Percentiles rank a stretch among this genome's conserved stretches.
Evolutionary conservation across 2,888 invertebrate genomes (phyloP).

Genomic region (Smittia sp.): DNA sequence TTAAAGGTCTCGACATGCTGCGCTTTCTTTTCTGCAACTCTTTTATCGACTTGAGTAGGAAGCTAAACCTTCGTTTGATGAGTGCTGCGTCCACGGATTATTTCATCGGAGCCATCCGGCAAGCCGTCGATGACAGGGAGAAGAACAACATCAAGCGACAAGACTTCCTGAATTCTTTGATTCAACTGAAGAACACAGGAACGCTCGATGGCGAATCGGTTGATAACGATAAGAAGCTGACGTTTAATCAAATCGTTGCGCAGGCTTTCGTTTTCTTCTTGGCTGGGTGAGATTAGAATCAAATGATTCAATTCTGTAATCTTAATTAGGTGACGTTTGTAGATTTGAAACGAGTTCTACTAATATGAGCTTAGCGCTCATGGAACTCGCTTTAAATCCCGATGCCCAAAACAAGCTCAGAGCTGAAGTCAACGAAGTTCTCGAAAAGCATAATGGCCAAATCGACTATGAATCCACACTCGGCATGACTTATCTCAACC

Average conservation of each 20-base stretch:
- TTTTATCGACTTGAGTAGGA: slow-evolving; percentile 4
- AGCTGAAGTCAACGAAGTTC: neutral
- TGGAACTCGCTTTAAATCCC: neutral
- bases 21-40: neutral
- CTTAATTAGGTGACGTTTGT: too few species aligned
- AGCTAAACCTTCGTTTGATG: neutral
- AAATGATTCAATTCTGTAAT: too few species aligned
- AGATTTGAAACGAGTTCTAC: slow-evolving; percentile 62
- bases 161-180: slow-evolving; percentile 59
- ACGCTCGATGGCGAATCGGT: slow-evolving; percentile 48
- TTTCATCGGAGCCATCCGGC: slow-evolving; percentile 55
- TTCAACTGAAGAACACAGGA: slow-evolving; percentile 55
- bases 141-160: slow-evolving; percentile 52
- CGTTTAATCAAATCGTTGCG: slow-evolving; percentile 52
- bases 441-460: neutral
- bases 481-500: slow-evolving; percentile 31
- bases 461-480: slow-evolving; percentile 11
- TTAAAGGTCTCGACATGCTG: too few species aligned
- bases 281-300: too few species aligned
- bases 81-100: slow-evolving; percentile 43
- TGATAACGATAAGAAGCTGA: slow-evolving; percentile 43
- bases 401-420: slow-evolving; percentile 37
- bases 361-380: slow-evolving; percentile 53
- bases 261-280: slow-evolving; percentile 59
- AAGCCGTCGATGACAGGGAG: slow-evolving; percentile 53